Percentiles rank a stretch among this genome's conserved stretches.
Evolutionary conservation across 2,888 invertebrate genomes (phyloP).

Genomic region (Cheilosia pagana): DNA sequence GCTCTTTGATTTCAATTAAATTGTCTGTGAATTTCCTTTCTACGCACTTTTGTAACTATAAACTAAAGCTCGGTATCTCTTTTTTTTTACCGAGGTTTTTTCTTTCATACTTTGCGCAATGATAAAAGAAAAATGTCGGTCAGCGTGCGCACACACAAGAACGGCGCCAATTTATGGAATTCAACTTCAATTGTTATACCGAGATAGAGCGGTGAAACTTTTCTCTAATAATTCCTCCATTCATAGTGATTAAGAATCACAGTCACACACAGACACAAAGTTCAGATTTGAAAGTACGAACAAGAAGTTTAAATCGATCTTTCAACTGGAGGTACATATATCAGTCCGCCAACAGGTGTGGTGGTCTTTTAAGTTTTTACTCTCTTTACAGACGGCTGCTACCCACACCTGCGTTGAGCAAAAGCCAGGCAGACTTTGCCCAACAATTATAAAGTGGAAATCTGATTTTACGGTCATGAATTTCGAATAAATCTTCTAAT

Average conservation of each 20-base stretch:
- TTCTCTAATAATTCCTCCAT: conserved; percentile 57
- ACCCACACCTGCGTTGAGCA: conserved; percentile 6
- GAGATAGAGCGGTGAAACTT: conserved; percentile 44
- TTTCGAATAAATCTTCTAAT: conserved; percentile 65
- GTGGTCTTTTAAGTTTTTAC: conserved; percentile 4
- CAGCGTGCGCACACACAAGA: conserved; percentile 30
- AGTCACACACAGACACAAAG: conserved; percentile 32
- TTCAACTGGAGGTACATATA: conserved; percentile 53
- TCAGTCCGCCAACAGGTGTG: conserved; percentile 60
- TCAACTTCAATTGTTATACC: conserved; percentile 58
- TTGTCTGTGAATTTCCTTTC: conserved; percentile 35
- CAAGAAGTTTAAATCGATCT: conserved; percentile 71
- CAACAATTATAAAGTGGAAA: conserved; percentile 74
- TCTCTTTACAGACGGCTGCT: conserved; percentile 19
- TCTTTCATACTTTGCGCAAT: conserved; percentile 9
- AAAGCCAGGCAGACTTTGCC: conserved; percentile 45
- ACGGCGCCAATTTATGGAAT: conserved; percentile 38
- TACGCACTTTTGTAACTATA: conserved; percentile 48
- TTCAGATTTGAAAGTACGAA: conserved; percentile 54
- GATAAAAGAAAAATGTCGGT: conserved; percentile 21
- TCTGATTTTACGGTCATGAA: conserved; percentile 73
- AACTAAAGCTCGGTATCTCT: background rate
- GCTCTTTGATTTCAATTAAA: conserved; percentile 41
- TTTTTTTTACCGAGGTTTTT: background rate
- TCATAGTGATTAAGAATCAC: conserved; percentile 62